These are phyloP conservation scores for Falcunculus frontatus DNA, from an alignment of 2,113 vertebrate genomes.

Conservation along the genomic window DNA sequence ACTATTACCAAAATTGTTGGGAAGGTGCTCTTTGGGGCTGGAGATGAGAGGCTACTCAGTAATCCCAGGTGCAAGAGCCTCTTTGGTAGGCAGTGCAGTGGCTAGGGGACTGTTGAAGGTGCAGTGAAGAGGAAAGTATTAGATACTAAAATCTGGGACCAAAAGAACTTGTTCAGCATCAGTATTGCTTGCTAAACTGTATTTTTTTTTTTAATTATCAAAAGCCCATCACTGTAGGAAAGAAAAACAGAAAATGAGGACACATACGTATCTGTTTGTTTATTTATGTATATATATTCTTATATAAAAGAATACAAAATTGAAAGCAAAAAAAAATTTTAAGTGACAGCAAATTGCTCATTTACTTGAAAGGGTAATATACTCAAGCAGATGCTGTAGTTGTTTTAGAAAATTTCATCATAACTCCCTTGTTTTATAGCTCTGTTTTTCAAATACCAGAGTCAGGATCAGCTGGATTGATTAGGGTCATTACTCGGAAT, in stretches of 20 bases:
- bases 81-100: background rate
- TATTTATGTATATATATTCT: background rate
- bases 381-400: background rate
- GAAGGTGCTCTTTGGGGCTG: background rate
- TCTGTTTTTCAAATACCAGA: background rate
- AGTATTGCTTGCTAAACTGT: background rate
- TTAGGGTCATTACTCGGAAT: background rate
- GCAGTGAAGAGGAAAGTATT: background rate
- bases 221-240: background rate
- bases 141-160: background rate
- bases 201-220: background rate
- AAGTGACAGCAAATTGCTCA: background rate
- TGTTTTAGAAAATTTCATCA: background rate
- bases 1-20: background rate
- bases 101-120: background rate
- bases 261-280: background rate
- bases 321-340: background rate
- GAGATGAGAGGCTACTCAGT: background rate
- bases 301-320: background rate
- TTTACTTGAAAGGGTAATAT: background rate
- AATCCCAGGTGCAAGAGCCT: background rate
- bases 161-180: background rate
- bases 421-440: background rate
- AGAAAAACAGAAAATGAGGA: background rate
- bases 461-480: constrained; percentile 1